Base-by-base conservation (phyloP, 2,113 vertebrate species). In the Chloebia gouldiae region DNA sequence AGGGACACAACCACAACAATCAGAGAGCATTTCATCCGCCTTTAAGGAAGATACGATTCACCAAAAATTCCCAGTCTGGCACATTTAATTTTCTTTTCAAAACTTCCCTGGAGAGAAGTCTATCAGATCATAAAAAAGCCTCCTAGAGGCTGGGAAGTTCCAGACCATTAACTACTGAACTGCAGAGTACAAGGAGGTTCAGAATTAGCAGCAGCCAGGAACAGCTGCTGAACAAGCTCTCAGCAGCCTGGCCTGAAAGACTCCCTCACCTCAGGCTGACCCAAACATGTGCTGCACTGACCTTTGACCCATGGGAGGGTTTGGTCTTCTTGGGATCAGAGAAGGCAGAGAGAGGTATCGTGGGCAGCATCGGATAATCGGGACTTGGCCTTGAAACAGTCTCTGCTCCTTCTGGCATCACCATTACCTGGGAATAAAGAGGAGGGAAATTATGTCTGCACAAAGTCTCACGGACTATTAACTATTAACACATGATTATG, bases 311-410 rank as follows among this genome's bases (percentile, higher is more conserved):
- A 61, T 99, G 99, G 92, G 99, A 98, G 7, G 98, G 98, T 97
- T 99, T 99, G 96, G 98, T 99, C 97, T 99, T 99, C 98, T 99
- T 99, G 96, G 99, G 99, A 97, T 99, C 99, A 56, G 99, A 99
- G 97, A 99, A 99, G 96, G 99, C 99, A 89, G 99, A 99, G 47
- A 99, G 99, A 39, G 99, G 99, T 97, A 99, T 99, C 86, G 99
- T 99, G 97, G 99, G 99, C 83, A 99, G 98, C 98, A 99, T 99
- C 0, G 99, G 99, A 96, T 99, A 99, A 97, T 99, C 99, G 0
- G 99, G 99, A 95, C 99, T 99, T 63, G 99, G 99, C 95, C 99
- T 98, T 39, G 99, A 99, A 94, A 99, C 98, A 15, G 98, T 97
- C 96, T 99, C 99, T 47, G 98, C 98, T 92, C 99, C 99, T 97